Evolutionary conservation across 2,888 invertebrate genomes (phyloP), one percentile per base, ranked within the genome.

Genomic region (Cheilosia impressa): DNA sequence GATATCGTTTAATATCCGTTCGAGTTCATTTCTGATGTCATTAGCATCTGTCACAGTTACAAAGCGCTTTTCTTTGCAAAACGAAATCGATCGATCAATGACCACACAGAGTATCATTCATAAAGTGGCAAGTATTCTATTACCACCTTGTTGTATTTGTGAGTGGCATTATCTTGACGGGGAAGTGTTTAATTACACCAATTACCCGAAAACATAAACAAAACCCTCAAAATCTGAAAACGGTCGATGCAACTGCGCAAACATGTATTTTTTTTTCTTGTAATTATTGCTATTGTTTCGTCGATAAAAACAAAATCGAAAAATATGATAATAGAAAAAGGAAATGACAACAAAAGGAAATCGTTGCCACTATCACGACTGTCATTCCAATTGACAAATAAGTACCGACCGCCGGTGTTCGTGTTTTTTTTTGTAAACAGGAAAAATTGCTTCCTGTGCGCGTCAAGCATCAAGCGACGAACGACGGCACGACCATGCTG

Each of bases 321-420:
- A 58, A 69, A 38, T 22, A 34, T n/a, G 27, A 57, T 22, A 66
- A 60, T 79, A 75, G 76, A 72, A 76, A 84, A 85, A 85, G 85
- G 85, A 85, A 81, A 85, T 85, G 80, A 77, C 81, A 85, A 85
- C 85, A 85, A 85, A 52, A 85, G 85, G 85, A 85, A 85, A 85
- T 85, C 81, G 81, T 81, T 68, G 60, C 81, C 68, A 85, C 85
- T 85, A 85, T 85, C 81, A 85, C 72, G 81, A 77, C 73, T 85
- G 76, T 77, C 85, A 77, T 85, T 85, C 72, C 81, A 85, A 81
- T 85, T 85, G 76, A 85, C 85, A 85, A 85, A 85, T 85, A 85
- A 85, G 81, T 81, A 81, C 81, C 73, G 80, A 60, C 62, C 45
- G 53, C 38, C 69, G 58, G 24, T 58, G 17, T 55, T 63, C 27